Base-by-base conservation (phyloP, 2,797 vertebrate species). In the Danio choprae region DNA sequence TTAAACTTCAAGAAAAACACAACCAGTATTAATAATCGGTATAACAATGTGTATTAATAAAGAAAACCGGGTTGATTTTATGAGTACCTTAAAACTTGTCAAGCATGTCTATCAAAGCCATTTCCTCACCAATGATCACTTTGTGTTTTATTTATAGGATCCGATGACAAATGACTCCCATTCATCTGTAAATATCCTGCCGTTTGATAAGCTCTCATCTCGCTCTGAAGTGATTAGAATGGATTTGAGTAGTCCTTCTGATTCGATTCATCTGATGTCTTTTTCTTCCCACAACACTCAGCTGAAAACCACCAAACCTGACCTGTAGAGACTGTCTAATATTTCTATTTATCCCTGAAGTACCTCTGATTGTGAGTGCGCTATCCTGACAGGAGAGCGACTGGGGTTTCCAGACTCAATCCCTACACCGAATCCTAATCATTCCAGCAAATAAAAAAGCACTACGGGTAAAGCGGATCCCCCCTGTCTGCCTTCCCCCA, bases 271-370 rank as follows among this genome's bases (percentile, higher is more conserved):
- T 6, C 60, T 62, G 53, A 70, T 22, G 41, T 81, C 56, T 63
- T 72, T 59, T 41, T 74, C 22, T 41, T 79, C 41, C 59, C 69
- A 15, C 22, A 50, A 43, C 63, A 48, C 62, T 68, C 77, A 46
- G 20, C 67, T 69, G 75, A 48, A 65, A 75, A 60, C 74, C 29
- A 29, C 29, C 29, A 29, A 29, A 62, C 63, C 91, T 77, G 69
- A 81, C 65, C 83, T 59, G 88, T 89, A 88, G 91, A 88, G 89
- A 86, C 89, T 87, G 89, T 89, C 91, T 91, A 92, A 92, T 91
- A 90, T 93, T 92, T 92, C 90, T 89, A 88, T 92, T 91, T 92
- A 92, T 90, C 91, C 90, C 86, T 46, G 87, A 92, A 92, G 91
- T 87, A 85, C 89, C 84, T 56, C 53, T 59, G 16, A 56, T 77